These are phyloP conservation scores for Rhamphomyia laevipes DNA, from an alignment of 2,888 invertebrate species.

Conservation along the genomic window DNA sequence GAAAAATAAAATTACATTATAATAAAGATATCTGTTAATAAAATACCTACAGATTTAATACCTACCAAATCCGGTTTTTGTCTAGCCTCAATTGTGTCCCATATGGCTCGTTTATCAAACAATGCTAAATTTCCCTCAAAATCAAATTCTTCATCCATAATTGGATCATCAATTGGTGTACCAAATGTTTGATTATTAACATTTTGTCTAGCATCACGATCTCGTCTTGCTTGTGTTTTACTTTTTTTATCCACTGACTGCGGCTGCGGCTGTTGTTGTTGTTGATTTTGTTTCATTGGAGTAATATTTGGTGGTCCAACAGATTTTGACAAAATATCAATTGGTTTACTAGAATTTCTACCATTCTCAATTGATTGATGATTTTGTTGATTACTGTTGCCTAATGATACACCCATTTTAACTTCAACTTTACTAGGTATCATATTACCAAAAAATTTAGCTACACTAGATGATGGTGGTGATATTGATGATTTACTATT, in stretches of 20 bases:
- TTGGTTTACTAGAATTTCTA: conserved; percentile 27
- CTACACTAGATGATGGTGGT: conserved; percentile 22
- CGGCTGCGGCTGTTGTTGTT: conserved; percentile 16
- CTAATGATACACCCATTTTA: conserved; percentile 22
- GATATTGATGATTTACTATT: background rate
- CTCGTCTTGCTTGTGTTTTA: conserved; percentile 13
- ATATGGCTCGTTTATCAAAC: conserved; percentile 75
- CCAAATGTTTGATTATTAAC: conserved; percentile 30
- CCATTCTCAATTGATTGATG: conserved; percentile 17
- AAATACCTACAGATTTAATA: background rate
- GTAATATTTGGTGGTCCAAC: conserved; percentile 16
- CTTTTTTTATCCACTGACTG: conserved; percentile 10
- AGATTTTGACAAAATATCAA: conserved; percentile 26
- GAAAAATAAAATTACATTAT: no score
- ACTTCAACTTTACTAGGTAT: conserved; percentile 37
- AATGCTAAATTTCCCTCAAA: conserved; percentile 88
- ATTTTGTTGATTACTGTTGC: background rate
- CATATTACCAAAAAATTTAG: conserved; percentile 31
- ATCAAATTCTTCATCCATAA: conserved; percentile 64
- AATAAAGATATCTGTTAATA: background rate
- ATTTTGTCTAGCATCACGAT: background rate
- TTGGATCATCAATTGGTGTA: conserved; percentile 33
- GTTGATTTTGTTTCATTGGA: conserved; percentile 13
- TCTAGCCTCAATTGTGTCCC: conserved; percentile 55
- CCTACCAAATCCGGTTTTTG: conserved; percentile 49